A percentile compares a stretch with the other conserved stretches of the same genome.
Evolutionary conservation across 2,113 vertebrate genomes (phyloP).

Genomic region (Ictidomys tridecemlineatus): DNA sequence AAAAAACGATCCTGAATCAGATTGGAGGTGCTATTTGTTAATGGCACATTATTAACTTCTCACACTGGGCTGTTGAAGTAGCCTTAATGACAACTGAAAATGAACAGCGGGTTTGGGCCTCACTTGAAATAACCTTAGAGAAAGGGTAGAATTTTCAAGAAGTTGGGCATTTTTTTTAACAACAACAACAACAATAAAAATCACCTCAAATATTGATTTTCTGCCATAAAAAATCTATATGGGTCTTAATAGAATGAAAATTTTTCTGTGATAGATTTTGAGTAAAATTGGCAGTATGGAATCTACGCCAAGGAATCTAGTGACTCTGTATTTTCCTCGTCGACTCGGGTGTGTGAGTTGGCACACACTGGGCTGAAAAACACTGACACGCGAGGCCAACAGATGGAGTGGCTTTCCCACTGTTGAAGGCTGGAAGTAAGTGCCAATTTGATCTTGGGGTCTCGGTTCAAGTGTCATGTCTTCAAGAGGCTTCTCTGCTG

Average conservation of each 20-base stretch:
- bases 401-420: not conserved
- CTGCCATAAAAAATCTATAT: not conserved
- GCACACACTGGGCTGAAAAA: not conserved
- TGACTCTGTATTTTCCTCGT: not conserved
- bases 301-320: not conserved
- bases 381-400: not conserved
- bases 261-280: slow-evolving; percentile 17
- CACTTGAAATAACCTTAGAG: not conserved
- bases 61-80: not conserved
- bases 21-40: not conserved
- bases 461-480: not conserved
- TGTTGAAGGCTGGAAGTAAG: slow-evolving; percentile 24
- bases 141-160: not conserved
- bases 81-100: not conserved
- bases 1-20: not conserved
- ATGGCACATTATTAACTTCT: not conserved
- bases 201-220: not conserved
- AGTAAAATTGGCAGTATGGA: slow-evolving; percentile 50
- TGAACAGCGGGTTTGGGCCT: not conserved
- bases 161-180: not conserved
- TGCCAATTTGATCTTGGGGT: not conserved
- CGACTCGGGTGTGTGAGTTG: not conserved
- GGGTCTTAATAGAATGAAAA: slow-evolving; percentile 39
- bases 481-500: not conserved
- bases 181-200: not conserved